These are phyloP conservation scores for Pelodiscus sinensis DNA, from an alignment of 2,113 vertebrate genomes.

Conservation along the genomic window DNA sequence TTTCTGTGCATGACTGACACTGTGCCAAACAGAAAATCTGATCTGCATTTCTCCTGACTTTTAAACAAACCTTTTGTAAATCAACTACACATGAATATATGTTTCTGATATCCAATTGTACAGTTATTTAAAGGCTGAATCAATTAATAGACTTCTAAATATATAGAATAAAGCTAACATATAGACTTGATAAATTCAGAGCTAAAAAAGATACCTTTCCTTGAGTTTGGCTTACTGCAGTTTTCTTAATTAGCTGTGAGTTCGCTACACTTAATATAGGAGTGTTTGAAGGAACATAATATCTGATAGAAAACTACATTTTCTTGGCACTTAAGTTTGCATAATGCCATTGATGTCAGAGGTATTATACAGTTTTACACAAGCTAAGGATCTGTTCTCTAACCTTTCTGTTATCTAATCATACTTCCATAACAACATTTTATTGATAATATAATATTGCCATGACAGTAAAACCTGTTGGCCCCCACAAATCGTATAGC, in stretches of 20 bases:
- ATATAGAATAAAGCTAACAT: background rate
- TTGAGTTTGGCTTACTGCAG: conserved; percentile 9
- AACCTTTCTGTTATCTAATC: background rate
- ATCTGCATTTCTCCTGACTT: conserved; percentile 35
- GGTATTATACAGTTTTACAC: conserved; percentile 44
- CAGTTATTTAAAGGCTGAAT: background rate
- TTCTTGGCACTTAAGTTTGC: conserved; percentile 40
- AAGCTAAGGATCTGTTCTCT: background rate
- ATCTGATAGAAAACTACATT: background rate
- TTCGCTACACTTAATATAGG: conserved; percentile 15
- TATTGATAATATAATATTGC: background rate
- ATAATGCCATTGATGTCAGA: background rate
- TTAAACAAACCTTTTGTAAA: conserved; percentile 49
- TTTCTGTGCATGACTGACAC: conserved; percentile 43
- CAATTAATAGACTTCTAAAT: background rate
- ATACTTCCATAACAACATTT: background rate
- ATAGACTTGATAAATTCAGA: conserved; percentile 13
- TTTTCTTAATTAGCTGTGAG: conserved; percentile 14
- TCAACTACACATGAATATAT: conserved; percentile 31
- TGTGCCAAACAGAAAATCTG: conserved; percentile 43
- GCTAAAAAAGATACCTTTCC: background rate
- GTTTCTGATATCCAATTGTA: conserved; percentile 31
- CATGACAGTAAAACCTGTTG: background rate
- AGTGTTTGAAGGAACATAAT: background rate
- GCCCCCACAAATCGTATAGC: background rate